Conservation (phyloP, 2,797 vertebrate genomes). For the Poecilia gillii region DNA sequence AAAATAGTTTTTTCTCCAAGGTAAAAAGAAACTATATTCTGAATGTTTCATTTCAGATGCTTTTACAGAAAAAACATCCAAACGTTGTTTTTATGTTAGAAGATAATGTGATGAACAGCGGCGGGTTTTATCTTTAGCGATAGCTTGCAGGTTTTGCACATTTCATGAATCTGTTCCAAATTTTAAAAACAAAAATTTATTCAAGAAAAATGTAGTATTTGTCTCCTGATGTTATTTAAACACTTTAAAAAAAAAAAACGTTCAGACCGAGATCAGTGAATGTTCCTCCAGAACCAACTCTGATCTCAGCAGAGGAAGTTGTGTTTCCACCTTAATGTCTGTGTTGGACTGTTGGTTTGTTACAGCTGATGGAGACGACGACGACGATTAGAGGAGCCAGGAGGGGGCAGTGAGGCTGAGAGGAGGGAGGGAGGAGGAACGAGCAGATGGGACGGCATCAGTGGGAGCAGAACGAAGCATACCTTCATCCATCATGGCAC, state of each 20-base stretch:
- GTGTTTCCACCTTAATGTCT: conserved; percentile 77
- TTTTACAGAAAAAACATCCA: neutral
- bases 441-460: conserved; percentile 72
- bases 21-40: neutral
- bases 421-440: conserved; percentile 49
- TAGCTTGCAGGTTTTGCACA: too few relatives aligned
- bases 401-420: conserved; percentile 53
- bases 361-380: conserved; percentile 75
- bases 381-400: conserved; percentile 68
- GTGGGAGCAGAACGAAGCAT: conserved; percentile 55
- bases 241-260: too few relatives aligned
- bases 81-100: too few relatives aligned
- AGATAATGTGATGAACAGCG: too few relatives aligned
- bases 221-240: too few relatives aligned
- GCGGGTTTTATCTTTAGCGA: too few relatives aligned
- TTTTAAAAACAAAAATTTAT: too few relatives aligned
- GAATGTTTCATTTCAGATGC: neutral
- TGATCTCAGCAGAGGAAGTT: conserved; percentile 38
- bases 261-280: neutral
- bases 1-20: neutral
- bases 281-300: neutral
- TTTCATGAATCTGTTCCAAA: too few relatives aligned
- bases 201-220: too few relatives aligned
- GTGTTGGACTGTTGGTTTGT: conserved; percentile 77
- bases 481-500: conserved; percentile 76